Evolutionary conservation across 2,888 invertebrate genomes (phyloP).

Genomic region (Schizaphis graminum): DNA sequence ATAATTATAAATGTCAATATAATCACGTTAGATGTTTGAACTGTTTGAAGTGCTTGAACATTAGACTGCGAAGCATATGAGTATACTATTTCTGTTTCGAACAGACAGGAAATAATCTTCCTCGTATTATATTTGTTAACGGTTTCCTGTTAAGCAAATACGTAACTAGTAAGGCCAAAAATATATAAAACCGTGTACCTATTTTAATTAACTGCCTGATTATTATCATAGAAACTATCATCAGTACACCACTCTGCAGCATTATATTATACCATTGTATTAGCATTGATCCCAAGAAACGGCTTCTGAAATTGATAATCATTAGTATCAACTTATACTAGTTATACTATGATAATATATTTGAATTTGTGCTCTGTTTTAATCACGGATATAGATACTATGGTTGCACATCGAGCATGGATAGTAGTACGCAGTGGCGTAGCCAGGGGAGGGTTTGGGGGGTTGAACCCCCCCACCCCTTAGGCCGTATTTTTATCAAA

Average conservation of each 20-base stretch:
- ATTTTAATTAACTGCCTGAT: not conserved
- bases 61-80: not conserved
- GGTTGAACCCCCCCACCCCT: no score
- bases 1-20: constrained; percentile 1
- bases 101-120: not conserved
- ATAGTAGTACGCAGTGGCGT: no score
- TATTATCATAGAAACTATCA: not conserved
- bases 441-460: no score
- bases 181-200: not conserved
- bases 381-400: no score
- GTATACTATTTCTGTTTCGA: not conserved
- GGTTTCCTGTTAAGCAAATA: not conserved
- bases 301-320: not conserved
- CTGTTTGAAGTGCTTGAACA: not conserved
- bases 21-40: not conserved
- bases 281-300: not conserved
- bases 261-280: not conserved
- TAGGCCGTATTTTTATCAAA: no score
- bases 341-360: not conserved
- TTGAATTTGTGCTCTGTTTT: not conserved
- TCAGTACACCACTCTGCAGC: not conserved
- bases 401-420: no score
- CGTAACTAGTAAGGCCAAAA: not conserved
- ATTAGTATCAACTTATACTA: not conserved
- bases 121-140: not conserved